phyloP scores from a whole-genome alignment of 2,888 invertebrate genomes.

The Ophion slaviceki region DNA sequence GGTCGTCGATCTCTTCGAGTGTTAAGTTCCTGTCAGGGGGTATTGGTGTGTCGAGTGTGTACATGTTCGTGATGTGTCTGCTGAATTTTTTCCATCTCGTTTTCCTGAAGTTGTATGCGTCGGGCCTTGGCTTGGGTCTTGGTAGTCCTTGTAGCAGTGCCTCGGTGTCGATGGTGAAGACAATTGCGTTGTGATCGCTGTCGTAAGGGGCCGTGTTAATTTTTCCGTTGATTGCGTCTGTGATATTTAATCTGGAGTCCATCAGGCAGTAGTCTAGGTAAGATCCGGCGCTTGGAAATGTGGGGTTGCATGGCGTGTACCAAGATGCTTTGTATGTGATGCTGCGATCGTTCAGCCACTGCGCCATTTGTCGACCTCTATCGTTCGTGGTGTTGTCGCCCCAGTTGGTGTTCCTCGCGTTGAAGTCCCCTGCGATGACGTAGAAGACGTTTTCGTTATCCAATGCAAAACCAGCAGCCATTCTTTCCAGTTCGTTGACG shows the following conservation, averaged over 20 bases:
- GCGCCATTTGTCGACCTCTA: conserved; percentile 23
- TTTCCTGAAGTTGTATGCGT: conserved; percentile 35
- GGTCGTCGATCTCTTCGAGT: neutral
- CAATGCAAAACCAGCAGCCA: conserved; percentile 8
- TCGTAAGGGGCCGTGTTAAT: conserved; percentile 38
- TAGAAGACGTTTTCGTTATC: conserved; percentile 15
- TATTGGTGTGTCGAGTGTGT: neutral
- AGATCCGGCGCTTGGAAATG: conserved; percentile 30
- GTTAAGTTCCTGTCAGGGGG: too few species aligned
- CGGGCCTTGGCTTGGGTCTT: neutral
- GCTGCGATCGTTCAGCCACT: conserved; percentile 14
- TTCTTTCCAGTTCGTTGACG: conserved; percentile 25
- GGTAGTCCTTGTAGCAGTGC: conserved; percentile 6
- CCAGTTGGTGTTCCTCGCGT: conserved; percentile 33
- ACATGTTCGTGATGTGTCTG: neutral
- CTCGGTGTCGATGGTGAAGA: conserved; percentile 9
- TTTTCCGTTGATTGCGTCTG: neutral
- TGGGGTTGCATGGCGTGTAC: conserved; percentile 24
- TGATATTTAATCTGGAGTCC: conserved; percentile 29
- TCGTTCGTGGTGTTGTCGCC: conserved; percentile 40
- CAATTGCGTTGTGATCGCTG: conserved; percentile 51
- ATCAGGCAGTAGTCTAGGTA: conserved; percentile 45
- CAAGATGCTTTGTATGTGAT: conserved; percentile 20
- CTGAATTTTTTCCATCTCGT: conserved; percentile 52
- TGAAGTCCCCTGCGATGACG: conserved; percentile 53